Percentiles rank a stretch among this genome's conserved stretches.
Conservation (phyloP, 1,140 invertebrate genomes). For the Rhyacophila brunnea region DNA sequence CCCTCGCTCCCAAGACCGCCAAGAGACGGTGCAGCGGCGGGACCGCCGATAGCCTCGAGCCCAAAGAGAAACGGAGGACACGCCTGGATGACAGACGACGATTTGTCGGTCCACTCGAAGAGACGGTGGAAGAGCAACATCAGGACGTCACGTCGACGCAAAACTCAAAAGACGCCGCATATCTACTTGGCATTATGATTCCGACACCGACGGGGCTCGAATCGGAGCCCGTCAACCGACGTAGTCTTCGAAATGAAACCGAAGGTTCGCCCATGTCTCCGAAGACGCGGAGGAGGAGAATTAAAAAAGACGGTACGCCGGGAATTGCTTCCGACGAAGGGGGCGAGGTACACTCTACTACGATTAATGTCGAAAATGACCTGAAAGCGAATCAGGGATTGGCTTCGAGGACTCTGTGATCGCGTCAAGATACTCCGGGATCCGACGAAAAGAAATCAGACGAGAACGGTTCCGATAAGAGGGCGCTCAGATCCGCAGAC, state of each 20-base stretch:
- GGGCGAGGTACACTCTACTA: slow-evolving; percentile 29
- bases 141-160: slow-evolving; percentile 29
- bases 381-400: neutral
- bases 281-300: slow-evolving; percentile 19
- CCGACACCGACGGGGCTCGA: slow-evolving; percentile 7
- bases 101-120: neutral
- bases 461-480: slow-evolving; percentile 11
- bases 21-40: slow-evolving; percentile 28
- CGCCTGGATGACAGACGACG: slow-evolving; percentile 26
- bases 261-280: neutral
- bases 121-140: slow-evolving; percentile 20
- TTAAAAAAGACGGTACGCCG: slow-evolving; percentile 16
- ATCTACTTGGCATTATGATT: slow-evolving; percentile 10
- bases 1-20: slow-evolving; percentile 21
- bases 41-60: slow-evolving; percentile 22
- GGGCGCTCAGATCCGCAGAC: slow-evolving; percentile 23
- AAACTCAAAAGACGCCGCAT: slow-evolving; percentile 15
- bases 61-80: slow-evolving; percentile 32
- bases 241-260: slow-evolving; percentile 8
- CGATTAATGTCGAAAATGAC: slow-evolving; percentile 23
- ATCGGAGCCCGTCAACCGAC: slow-evolving; percentile 10
- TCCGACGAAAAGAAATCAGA: slow-evolving; percentile 8
- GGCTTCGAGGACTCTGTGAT: slow-evolving; percentile 13
- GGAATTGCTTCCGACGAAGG: slow-evolving; percentile 5
- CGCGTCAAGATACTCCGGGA: slow-evolving; percentile 13